These are phyloP conservation scores for Cephalotes varians DNA, from an alignment of 2,888 invertebrate species.

Conservation along the genomic window DNA sequence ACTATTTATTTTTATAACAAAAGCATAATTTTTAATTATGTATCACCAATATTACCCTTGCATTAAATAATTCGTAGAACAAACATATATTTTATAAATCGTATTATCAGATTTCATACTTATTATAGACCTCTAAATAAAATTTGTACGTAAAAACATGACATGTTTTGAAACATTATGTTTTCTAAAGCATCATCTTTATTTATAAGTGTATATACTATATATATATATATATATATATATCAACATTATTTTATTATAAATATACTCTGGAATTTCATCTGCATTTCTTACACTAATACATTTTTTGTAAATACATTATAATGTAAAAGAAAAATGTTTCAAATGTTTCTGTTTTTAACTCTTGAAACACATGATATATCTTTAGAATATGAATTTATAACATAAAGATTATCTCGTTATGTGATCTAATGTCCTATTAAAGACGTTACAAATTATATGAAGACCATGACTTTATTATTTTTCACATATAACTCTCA, in stretches of 20 bases:
- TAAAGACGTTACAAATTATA: conserved; percentile 9
- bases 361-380: neutral
- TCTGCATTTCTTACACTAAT: neutral
- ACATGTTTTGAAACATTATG: conserved; percentile 21
- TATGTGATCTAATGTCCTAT: neutral
- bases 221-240: neutral
- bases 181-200: conserved; percentile 26
- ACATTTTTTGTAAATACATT: conserved; percentile 15
- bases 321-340: conserved; percentile 11
- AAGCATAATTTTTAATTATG: neutral
- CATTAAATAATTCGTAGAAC: conserved; percentile 19
- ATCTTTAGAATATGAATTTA: conserved; percentile 7
- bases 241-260: conserved; percentile 8
- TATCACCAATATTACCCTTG: neutral
- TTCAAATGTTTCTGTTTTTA: neutral
- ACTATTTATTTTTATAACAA: neutral
- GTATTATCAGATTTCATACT: neutral
- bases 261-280: conserved; percentile 23
- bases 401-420: conserved; percentile 4
- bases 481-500: neutral
- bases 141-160: conserved; percentile 4
- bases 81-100: neutral
- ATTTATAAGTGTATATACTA: conserved; percentile 18
- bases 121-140: conserved; percentile 6
- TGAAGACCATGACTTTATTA: neutral